Conservation (phyloP, 2,888 invertebrate genomes). For the Amiota mariae region DNA sequence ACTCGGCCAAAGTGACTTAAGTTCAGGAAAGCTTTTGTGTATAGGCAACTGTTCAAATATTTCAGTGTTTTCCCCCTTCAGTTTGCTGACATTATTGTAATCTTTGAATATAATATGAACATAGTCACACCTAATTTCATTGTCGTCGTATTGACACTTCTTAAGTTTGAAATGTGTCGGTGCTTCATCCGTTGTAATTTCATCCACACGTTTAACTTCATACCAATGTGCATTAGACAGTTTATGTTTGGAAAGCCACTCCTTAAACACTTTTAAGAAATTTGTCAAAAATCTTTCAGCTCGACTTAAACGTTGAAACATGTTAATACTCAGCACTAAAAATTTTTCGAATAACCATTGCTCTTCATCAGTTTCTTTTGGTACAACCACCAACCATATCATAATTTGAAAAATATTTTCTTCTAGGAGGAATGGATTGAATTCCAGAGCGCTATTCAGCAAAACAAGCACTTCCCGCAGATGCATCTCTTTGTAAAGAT, state of each 20-base stretch:
- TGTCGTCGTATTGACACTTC: neutral
- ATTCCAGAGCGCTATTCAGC: constrained; percentile 63
- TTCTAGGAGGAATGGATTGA: constrained; percentile 70
- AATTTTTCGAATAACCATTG: constrained; percentile 64
- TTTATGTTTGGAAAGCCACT: constrained; percentile 52
- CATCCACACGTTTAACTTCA: neutral
- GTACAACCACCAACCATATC: constrained; percentile 60
- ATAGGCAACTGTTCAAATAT: neutral
- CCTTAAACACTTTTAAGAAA: constrained; percentile 63
- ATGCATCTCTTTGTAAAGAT: constrained; percentile 41
- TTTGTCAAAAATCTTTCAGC: constrained; percentile 68
- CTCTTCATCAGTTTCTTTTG: constrained; percentile 49
- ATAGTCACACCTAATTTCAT: constrained; percentile 34
- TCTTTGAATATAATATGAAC: constrained; percentile 52
- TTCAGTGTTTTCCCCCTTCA: neutral
- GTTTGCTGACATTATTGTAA: constrained; percentile 37
- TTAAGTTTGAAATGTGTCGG: neutral
- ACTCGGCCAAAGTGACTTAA: constrained; percentile 66
- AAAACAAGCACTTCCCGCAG: constrained; percentile 60
- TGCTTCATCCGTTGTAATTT: neutral
- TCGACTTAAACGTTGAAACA: constrained; percentile 69
- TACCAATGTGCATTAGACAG: constrained; percentile 39
- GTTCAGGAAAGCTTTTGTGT: constrained; percentile 46
- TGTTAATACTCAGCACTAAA: constrained; percentile 65
- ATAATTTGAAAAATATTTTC: constrained; percentile 64